phyloP scores from a whole-genome alignment of 2,113 vertebrate species.

The Etia nguti region DNA sequence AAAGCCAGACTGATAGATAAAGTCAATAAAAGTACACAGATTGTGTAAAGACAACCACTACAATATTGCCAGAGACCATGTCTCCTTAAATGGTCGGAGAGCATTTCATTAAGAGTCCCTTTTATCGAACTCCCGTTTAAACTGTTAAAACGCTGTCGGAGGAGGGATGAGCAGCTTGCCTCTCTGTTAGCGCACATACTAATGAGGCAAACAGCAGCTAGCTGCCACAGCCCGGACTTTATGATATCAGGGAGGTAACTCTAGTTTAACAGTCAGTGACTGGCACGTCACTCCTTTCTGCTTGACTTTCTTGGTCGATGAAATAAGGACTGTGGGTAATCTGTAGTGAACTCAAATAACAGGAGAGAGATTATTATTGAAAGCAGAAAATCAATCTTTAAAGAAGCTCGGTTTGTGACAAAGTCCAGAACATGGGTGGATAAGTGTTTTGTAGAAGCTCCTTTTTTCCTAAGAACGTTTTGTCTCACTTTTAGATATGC shows the following conservation, averaged over 20 bases:
- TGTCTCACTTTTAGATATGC: neutral
- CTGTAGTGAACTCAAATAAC: neutral
- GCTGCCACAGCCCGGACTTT: constrained; percentile 3
- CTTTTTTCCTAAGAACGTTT: neutral
- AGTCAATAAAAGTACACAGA: neutral
- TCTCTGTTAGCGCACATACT: neutral
- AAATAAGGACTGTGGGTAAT: neutral
- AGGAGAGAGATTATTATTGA: neutral
- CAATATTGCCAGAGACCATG: neutral
- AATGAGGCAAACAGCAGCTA: constrained; percentile 26
- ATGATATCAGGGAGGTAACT: constrained; percentile 16
- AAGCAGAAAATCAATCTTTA: neutral
- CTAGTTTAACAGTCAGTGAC: constrained; percentile 9
- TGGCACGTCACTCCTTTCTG: neutral
- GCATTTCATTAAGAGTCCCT: neutral
- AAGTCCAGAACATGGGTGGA: neutral
- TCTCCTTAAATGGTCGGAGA: neutral
- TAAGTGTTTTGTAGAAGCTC: neutral
- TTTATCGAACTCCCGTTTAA: constrained; percentile 1
- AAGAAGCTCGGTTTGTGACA: neutral
- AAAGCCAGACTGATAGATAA: neutral
- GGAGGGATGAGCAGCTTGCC: neutral
- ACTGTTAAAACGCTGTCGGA: neutral
- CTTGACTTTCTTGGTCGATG: neutral
- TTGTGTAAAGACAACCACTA: neutral